These are phyloP conservation scores for Dolichopus griseipennis DNA, from an alignment of 2,888 invertebrate species.

Conservation along the genomic window DNA sequence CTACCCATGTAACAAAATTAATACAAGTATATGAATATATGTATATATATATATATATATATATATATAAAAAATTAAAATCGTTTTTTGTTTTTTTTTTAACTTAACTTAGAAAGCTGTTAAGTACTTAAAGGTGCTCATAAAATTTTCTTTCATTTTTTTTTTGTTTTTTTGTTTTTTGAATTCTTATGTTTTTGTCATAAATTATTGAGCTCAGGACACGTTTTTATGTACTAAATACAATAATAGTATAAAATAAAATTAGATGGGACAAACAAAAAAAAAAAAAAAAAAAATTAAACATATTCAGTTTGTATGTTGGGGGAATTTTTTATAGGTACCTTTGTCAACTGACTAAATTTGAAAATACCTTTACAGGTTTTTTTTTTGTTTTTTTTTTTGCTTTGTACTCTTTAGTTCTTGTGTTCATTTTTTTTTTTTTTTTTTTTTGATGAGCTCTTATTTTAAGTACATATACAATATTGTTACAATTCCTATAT, in stretches of 20 bases:
- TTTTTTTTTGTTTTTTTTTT: not conserved
- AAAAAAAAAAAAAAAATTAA: not conserved
- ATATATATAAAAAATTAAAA: too few relatives aligned
- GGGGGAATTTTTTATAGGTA: not conserved
- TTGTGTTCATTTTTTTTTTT: not conserved
- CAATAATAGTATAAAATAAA: not conserved
- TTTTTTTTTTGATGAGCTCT: not conserved
- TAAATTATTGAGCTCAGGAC: slow-evolving; percentile 4
- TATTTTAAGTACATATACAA: not conserved
- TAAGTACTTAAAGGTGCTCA: too few relatives aligned
- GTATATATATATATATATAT: too few relatives aligned
- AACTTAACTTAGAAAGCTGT: too few relatives aligned
- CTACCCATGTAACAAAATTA: too few relatives aligned
- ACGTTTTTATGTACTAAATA: not conserved
- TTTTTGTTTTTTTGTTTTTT: too few relatives aligned
- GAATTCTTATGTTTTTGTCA: not conserved
- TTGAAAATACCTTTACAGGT: not conserved
- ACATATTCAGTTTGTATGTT: not conserved
- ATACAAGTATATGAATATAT: too few relatives aligned
- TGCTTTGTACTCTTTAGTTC: too few relatives aligned
- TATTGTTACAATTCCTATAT: too few relatives aligned
- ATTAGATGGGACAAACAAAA: not conserved
- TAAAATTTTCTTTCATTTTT: too few relatives aligned
- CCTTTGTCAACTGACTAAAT: not conserved
- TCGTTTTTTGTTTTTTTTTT: too few relatives aligned